A percentile compares a stretch with the other conserved stretches of the same genome.
Evolutionary conservation across 2,113 vertebrate genomes (phyloP).

Genomic region (Xyrauchen texanus): DNA sequence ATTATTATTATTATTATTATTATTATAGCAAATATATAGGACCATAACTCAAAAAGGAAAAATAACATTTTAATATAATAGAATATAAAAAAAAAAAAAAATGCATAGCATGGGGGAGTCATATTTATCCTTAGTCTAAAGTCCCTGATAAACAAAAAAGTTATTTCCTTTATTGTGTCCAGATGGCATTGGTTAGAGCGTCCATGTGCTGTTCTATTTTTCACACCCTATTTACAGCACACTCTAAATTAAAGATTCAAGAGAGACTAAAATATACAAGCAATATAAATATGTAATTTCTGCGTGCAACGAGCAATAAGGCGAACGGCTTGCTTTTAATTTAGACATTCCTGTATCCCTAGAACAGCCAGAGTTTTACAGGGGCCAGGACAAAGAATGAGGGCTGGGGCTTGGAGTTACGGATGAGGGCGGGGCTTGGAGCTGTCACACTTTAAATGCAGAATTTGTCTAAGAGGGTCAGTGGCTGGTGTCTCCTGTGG

Average conservation of each 20-base stretch:
- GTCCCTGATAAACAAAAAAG: too few relatives aligned
- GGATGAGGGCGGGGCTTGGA: neutral
- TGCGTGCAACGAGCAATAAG: constrained; percentile 40
- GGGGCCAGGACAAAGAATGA: neutral
- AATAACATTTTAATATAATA: too few relatives aligned
- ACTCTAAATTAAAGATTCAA: constrained; percentile 33
- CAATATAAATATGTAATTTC: constrained; percentile 52
- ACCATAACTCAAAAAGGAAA: too few relatives aligned
- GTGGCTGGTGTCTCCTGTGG: too few relatives aligned
- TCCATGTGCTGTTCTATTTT: constrained; percentile 1
- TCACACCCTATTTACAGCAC: constrained; percentile 39
- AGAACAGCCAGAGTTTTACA: neutral
- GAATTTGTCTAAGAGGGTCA: too few relatives aligned
- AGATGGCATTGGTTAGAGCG: constrained; percentile 42
- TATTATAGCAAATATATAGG: too few relatives aligned
- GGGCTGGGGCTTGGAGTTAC: neutral
- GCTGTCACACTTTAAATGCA: neutral
- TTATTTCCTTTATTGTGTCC: constrained; percentile 3
- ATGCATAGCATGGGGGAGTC: too few relatives aligned
- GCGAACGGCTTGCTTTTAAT: constrained; percentile 49
- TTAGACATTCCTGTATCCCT: constrained; percentile 27
- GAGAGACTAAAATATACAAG: constrained; percentile 50
- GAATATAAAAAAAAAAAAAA: too few relatives aligned
- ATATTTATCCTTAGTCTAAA: too few relatives aligned
- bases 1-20: too few relatives aligned